A percentile compares a stretch with the other conserved stretches of the same genome.
Evolutionary conservation across 2,888 invertebrate genomes (phyloP).

Genomic region (Caenorhabditis auriculariae): DNA sequence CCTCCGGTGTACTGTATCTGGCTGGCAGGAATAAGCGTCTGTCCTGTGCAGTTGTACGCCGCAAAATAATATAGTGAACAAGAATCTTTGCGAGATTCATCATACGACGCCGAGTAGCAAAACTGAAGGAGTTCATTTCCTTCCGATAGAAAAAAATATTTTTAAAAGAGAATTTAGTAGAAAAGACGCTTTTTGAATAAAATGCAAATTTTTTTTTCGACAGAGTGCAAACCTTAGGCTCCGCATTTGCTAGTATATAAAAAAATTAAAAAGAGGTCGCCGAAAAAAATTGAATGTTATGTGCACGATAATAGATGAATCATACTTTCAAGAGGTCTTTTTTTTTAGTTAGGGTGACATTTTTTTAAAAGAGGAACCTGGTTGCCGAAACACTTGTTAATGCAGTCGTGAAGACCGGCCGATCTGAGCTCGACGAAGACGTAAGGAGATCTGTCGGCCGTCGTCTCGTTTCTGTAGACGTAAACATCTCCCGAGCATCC

Average conservation of each 20-base stretch:
- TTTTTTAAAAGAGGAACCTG: too few species aligned
- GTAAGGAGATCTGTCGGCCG: conserved; percentile 39
- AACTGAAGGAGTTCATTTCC: conserved; percentile 21
- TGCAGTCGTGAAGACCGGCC: conserved; percentile 43
- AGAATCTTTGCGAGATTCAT: conserved; percentile 30
- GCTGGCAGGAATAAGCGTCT: conserved; percentile 28
- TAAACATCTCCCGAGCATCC: conserved; percentile 45
- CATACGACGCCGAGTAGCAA: conserved; percentile 53
- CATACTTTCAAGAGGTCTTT: too few species aligned
- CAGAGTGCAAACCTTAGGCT: too few species aligned
- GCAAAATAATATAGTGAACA: conserved; percentile 47
- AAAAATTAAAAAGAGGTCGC: too few species aligned
- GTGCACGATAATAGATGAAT: too few species aligned
- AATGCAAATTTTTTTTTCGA: too few species aligned
- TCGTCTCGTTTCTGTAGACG: conserved; percentile 36
- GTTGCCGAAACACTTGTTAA: conserved; percentile 55
- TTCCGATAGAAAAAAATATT: not conserved
- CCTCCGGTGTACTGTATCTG: conserved; percentile 28
- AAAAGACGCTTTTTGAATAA: too few species aligned
- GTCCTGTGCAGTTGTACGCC: conserved; percentile 44
- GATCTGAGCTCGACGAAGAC: conserved; percentile 37
- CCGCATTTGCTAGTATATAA: too few species aligned
- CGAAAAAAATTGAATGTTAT: too few species aligned
- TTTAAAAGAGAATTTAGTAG: too few species aligned
- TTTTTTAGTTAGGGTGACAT: too few species aligned